Conservation (phyloP, 1,140 invertebrate genomes). For the Sesamia nonagrioides region DNA sequence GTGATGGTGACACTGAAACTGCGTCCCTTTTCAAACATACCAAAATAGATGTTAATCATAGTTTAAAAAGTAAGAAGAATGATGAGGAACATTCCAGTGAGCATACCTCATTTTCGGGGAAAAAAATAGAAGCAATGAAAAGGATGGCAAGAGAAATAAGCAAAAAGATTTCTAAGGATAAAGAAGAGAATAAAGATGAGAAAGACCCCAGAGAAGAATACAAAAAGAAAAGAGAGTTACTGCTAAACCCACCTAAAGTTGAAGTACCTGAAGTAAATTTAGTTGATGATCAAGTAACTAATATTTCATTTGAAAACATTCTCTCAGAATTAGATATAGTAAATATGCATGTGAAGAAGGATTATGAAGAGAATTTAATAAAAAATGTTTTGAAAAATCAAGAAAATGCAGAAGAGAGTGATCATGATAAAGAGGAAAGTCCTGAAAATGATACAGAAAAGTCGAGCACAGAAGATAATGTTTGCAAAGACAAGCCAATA, state of each 20-base stretch:
- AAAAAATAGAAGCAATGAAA: constrained; percentile 88
- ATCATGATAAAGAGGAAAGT: constrained; percentile 48
- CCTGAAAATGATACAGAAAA: constrained; percentile 36
- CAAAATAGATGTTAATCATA: constrained; percentile 85
- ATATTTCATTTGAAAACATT: constrained; percentile 87
- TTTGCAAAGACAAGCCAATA: constrained; percentile 27
- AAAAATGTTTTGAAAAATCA: constrained; percentile 80
- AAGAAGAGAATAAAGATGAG: constrained; percentile 61
- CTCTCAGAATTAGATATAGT: constrained; percentile 88
- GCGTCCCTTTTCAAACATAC: constrained; percentile 93
- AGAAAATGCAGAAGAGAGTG: constrained; percentile 56
- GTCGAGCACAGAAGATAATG: constrained; percentile 43
- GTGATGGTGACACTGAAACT: constrained; percentile 93
- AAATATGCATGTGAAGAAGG: constrained; percentile 81
- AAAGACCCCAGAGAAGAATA: constrained; percentile 83
- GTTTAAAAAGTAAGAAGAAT: constrained; percentile 65
- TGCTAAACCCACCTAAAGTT: constrained; percentile 72
- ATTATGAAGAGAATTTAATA: constrained; percentile 82
- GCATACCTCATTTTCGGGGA: constrained; percentile 76
- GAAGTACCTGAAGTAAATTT: constrained; percentile 83
- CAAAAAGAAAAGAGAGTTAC: constrained; percentile 79
- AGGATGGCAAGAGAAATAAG: constrained; percentile 87
- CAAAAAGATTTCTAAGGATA: constrained; percentile 82
- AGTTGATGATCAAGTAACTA: constrained; percentile 86
- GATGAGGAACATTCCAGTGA: constrained; percentile 61